Conservation (phyloP, 2,113 vertebrate genomes). For the Genyomyrus donnyi region DNA sequence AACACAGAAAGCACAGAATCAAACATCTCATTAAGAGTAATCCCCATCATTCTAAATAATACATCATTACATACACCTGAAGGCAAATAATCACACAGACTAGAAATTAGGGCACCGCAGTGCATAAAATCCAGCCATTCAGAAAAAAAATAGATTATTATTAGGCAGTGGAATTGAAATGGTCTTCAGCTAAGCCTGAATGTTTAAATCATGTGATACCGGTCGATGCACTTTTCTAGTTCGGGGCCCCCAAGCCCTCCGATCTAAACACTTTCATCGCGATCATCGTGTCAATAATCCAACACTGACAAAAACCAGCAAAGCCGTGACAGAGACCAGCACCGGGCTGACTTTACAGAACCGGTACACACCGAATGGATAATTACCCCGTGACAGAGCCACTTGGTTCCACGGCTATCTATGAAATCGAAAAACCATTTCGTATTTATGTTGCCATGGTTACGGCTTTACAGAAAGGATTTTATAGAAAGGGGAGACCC, state of each 20-base stretch:
- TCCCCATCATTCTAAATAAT: neutral
- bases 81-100: neutral
- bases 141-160: neutral
- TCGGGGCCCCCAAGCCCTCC: neutral
- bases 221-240: neutral
- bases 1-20: slow-evolving; percentile 18
- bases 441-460: neutral
- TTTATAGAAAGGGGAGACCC: neutral
- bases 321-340: neutral
- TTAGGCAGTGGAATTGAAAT: neutral
- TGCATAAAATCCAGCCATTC: neutral
- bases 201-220: neutral
- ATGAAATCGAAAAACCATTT: neutral
- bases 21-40: neutral
- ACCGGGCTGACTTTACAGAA: neutral
- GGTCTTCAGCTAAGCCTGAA: neutral
- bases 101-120: neutral
- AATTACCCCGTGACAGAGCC: neutral
- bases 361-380: neutral
- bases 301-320: neutral
- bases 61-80: neutral
- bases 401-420: neutral
- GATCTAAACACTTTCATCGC: neutral
- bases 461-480: neutral
- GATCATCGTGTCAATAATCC: neutral